Evolutionary conservation across 2,113 vertebrate genomes (phyloP).

Genomic region (Sapayoa aenigma): DNA sequence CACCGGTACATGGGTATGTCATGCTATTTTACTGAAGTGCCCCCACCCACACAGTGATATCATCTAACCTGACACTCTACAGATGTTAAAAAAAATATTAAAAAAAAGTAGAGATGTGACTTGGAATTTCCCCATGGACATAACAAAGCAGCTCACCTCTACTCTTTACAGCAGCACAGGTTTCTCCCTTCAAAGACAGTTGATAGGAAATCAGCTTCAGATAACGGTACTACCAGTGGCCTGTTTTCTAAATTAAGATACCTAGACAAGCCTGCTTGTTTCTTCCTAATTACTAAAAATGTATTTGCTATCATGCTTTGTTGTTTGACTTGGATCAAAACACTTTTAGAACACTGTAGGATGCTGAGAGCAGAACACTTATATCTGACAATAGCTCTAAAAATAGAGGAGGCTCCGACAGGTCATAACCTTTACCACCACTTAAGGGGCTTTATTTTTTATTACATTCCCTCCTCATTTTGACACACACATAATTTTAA

Average conservation of each 20-base stretch:
- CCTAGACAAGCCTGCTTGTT: not conserved
- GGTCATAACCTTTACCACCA: not conserved
- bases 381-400: not conserved
- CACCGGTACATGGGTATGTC: slow-evolving; percentile 43
- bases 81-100: not conserved
- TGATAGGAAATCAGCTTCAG: slow-evolving; percentile 55
- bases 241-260: not conserved
- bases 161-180: slow-evolving; percentile 1
- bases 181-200: not conserved
- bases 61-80: slow-evolving; percentile 47
- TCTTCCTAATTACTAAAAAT: not conserved
- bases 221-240: not conserved
- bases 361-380: not conserved
- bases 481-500: not conserved
- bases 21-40: slow-evolving; percentile 67
- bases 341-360: not conserved
- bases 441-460: not conserved
- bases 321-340: not conserved
- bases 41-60: slow-evolving; percentile 77
- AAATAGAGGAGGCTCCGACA: not conserved
- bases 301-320: not conserved
- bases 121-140: slow-evolving; percentile 80
- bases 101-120: not conserved
- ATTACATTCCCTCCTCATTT: not conserved
- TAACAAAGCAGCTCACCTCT: slow-evolving; percentile 44